Evolutionary conservation across 2,888 invertebrate species (phyloP).

Genomic region (Sepiola atlantica): DNA sequence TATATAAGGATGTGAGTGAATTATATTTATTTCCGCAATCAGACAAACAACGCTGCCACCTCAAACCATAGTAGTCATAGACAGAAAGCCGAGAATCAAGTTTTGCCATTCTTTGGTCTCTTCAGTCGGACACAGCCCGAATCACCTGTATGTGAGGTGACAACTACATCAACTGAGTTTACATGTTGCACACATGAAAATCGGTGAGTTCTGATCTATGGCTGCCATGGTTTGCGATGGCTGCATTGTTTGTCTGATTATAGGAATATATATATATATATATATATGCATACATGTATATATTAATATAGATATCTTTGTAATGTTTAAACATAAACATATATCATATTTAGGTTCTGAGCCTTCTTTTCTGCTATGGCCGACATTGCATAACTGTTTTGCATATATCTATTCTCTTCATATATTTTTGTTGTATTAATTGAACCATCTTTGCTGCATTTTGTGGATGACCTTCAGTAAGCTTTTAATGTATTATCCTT

Average conservation of each 20-base stretch:
- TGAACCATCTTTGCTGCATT: neutral
- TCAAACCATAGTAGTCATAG: no score
- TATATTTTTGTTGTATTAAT: constrained; percentile 32
- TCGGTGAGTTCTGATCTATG: no score
- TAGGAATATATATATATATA: neutral
- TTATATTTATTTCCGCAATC: neutral
- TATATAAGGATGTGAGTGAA: neutral
- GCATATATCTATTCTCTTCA: neutral
- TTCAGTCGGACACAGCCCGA: no score
- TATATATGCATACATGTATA: neutral
- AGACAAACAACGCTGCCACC: neutral
- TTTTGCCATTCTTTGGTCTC: no score
- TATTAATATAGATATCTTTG: neutral
- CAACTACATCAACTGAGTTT: no score
- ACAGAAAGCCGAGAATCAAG: no score
- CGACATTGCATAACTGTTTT: constrained; percentile 11
- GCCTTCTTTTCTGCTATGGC: neutral
- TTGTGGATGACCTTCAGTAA: constrained; percentile 32
- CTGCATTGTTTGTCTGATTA: neutral
- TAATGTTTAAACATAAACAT: neutral
- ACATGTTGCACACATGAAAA: no score
- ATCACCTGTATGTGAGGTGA: no score
- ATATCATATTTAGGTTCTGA: neutral
- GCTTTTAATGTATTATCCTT: constrained; percentile 32
- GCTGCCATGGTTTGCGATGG: no score